Percentiles rank a stretch among this genome's conserved stretches.
These are phyloP conservation scores for Platalea minor DNA, from an alignment of 2,797 vertebrate species.

Conservation along the genomic window DNA sequence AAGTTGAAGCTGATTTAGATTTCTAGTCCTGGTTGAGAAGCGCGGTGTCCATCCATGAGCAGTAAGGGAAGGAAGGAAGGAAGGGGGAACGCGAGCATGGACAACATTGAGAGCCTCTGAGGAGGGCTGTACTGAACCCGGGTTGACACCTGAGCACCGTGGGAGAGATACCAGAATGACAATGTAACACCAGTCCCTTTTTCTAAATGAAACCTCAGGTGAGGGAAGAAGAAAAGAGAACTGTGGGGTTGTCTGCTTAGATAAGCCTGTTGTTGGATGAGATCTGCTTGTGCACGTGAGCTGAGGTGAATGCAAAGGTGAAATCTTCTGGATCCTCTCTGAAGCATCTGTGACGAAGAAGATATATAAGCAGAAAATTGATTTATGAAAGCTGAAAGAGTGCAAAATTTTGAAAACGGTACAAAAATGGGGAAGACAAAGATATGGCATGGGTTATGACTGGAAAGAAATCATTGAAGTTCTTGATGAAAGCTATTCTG, in stretches of 20 bases:
- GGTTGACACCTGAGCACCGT: neutral
- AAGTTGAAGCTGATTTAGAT: neutral
- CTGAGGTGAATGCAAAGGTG: neutral
- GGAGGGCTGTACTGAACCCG: neutral
- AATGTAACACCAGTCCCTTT: neutral
- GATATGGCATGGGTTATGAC: neutral
- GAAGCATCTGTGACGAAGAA: neutral
- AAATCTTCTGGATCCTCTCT: neutral
- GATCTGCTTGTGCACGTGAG: neutral
- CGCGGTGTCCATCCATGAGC: neutral
- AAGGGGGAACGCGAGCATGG: accelerated
- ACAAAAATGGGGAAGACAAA: neutral
- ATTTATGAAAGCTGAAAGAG: neutral
- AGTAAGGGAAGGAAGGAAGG: neutral
- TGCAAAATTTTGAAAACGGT: neutral
- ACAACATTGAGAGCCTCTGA: neutral
- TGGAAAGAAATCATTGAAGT: neutral
- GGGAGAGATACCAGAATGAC: neutral
- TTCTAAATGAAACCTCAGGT: neutral
- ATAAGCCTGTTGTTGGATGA: neutral
- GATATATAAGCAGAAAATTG: neutral
- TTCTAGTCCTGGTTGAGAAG: neutral
- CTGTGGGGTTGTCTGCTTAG: neutral
- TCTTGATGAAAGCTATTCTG: neutral
- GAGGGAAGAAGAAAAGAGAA: neutral